Percentiles rank a stretch among this genome's conserved stretches.
phyloP scores from a whole-genome alignment of 35 echinoderm and acorn worm species.

The Acanthaster planci region DNA sequence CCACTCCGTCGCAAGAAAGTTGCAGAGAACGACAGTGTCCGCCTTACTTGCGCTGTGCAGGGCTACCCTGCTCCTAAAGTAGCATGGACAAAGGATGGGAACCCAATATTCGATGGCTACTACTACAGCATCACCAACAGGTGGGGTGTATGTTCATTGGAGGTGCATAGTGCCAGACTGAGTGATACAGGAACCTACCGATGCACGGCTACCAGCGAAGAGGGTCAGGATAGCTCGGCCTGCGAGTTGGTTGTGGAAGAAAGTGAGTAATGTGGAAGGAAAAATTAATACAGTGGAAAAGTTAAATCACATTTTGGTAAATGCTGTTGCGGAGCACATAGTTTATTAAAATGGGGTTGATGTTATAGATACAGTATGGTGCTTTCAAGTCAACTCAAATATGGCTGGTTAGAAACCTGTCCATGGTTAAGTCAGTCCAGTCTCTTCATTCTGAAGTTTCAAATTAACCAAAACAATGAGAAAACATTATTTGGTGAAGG shows the following conservation, averaged over 20 bases:
- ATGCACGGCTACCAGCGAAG: constrained; percentile 69
- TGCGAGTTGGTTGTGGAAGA: constrained; percentile 93
- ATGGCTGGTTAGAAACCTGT: too few relatives aligned
- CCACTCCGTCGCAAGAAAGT: constrained; percentile 87
- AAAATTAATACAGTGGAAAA: too few relatives aligned
- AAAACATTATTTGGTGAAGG: too few relatives aligned
- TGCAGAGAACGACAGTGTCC: constrained; percentile 64
- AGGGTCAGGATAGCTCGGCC: constrained; percentile 72
- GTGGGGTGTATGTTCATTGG: constrained; percentile 75
- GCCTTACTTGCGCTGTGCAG: constrained; percentile 85
- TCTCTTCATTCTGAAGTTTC: too few relatives aligned
- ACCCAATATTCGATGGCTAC: constrained; percentile 52
- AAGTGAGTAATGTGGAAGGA: constrained; percentile 75
- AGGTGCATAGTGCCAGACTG: constrained; percentile 52
- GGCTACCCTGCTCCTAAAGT: constrained; percentile 72
- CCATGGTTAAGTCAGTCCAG: too few relatives aligned
- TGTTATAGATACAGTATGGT: too few relatives aligned
- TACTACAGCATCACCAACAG: constrained; percentile 71
- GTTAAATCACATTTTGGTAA: too few relatives aligned
- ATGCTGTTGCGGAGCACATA: too few relatives aligned
- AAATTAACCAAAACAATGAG: too few relatives aligned
- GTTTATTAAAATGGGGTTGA: too few relatives aligned
- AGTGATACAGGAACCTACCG: constrained; percentile 87
- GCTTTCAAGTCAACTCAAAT: too few relatives aligned
- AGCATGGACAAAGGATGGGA: constrained; percentile 81